Conservation (phyloP, 2,113 vertebrate species). For the Scortum barcoo region DNA sequence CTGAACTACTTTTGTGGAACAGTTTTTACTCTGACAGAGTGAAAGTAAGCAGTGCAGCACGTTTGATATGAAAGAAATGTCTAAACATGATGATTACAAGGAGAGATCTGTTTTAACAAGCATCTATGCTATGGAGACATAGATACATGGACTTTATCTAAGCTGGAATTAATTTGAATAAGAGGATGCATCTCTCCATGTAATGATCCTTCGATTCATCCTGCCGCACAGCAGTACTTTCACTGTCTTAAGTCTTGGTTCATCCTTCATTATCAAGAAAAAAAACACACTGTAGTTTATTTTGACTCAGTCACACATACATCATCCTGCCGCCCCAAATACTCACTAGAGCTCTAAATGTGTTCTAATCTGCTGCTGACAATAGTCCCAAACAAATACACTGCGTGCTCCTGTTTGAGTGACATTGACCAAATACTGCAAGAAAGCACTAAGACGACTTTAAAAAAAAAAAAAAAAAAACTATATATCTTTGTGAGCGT, state of each 20-base stretch:
- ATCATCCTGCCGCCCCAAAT: neutral
- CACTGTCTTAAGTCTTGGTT: neutral
- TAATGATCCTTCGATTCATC: neutral
- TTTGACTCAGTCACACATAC: neutral
- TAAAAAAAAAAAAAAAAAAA: too few species aligned
- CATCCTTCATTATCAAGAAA: neutral
- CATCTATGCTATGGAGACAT: neutral
- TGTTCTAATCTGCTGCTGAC: neutral
- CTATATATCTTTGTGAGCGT: neutral
- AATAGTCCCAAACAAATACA: neutral
- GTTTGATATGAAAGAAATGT: neutral
- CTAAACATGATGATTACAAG: neutral
- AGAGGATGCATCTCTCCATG: neutral
- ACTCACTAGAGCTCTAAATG: neutral
- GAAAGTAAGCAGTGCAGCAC: neutral
- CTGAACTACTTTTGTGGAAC: neutral
- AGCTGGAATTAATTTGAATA: neutral
- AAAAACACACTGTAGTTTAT: neutral
- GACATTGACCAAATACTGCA: too few species aligned
- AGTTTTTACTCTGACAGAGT: neutral
- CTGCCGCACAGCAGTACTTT: neutral
- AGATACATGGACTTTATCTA: neutral
- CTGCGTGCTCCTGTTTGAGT: too few species aligned
- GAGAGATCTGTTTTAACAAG: neutral
- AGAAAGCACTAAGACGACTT: too few species aligned